These are phyloP conservation scores for Callorhinus ursinus DNA, from an alignment of 2,113 vertebrate species.

Conservation along the genomic window DNA sequence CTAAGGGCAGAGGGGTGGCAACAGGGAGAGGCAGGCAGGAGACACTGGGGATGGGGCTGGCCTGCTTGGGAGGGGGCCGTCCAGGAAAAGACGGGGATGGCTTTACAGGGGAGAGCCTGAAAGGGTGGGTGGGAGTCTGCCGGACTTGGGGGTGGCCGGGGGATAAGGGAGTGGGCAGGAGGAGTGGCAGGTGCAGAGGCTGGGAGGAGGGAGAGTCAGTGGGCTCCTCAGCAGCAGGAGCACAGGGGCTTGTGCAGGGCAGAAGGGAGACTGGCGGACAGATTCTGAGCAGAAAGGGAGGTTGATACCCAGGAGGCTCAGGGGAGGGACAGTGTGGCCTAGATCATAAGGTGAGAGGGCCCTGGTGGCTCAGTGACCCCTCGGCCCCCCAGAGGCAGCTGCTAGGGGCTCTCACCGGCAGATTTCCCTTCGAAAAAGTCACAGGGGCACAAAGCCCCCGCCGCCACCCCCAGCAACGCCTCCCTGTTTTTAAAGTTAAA, in stretches of 20 bases:
- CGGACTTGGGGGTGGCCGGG: not conserved
- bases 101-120: not conserved
- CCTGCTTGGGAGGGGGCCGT: fast-evolving
- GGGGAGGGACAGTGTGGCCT: not conserved
- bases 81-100: not conserved
- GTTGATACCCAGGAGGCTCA: not conserved
- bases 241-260: not conserved
- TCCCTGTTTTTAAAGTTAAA: slow-evolving; percentile 84
- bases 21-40: not conserved
- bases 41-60: not conserved
- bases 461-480: slow-evolving; percentile 71
- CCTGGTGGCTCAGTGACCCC: not conserved
- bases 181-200: not conserved
- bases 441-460: slow-evolving; percentile 48
- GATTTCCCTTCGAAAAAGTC: slow-evolving; percentile 48
- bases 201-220: too few relatives aligned
- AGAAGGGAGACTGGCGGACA: not conserved
- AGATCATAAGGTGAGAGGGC: not conserved
- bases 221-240: not conserved
- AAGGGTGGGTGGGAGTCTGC: not conserved
- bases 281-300: not conserved
- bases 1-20: not conserved
- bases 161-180: not conserved
- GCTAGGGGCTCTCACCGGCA: not conserved
- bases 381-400: not conserved